phyloP scores from a whole-genome alignment of 2,888 invertebrate species.

The Sceliomorpha sp. region DNA sequence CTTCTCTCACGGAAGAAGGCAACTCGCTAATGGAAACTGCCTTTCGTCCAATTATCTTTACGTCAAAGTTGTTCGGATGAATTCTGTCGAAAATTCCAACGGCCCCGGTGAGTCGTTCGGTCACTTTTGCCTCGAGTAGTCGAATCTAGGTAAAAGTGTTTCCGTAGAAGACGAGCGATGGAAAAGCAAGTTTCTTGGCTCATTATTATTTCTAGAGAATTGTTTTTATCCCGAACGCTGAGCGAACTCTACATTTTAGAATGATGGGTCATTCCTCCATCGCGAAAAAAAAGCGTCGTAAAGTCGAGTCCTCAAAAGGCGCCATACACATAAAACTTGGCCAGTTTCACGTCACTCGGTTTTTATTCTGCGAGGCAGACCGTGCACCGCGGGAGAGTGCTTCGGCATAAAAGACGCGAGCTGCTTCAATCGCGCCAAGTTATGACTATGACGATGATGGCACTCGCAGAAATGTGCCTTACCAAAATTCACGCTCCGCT shows the following conservation, averaged over 20 bases:
- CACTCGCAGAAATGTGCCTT: constrained; percentile 51
- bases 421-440: constrained; percentile 36
- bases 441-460: constrained; percentile 52
- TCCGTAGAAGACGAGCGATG: too few relatives aligned
- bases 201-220: neutral
- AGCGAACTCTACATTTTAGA: constrained; percentile 16
- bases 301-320: constrained; percentile 48
- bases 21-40: too few relatives aligned
- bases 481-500: constrained; percentile 52
- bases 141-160: too few relatives aligned
- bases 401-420: constrained; percentile 54
- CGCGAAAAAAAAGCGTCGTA: constrained; percentile 37
- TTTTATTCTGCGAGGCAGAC: constrained; percentile 49
- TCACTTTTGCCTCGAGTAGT: too few relatives aligned
- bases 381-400: constrained; percentile 50
- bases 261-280: constrained; percentile 37
- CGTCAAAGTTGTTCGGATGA: too few relatives aligned
- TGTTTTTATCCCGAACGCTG: neutral
- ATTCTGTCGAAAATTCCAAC: too few relatives aligned
- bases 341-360: constrained; percentile 42
- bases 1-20: too few relatives aligned
- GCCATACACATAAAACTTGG: constrained; percentile 48
- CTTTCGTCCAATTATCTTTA: too few relatives aligned
- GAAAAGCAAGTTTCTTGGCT: too few relatives aligned
- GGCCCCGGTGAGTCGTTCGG: too few relatives aligned